Evolutionary conservation across 2,888 invertebrate genomes (phyloP).

Genomic region (Drosophila lacicola): DNA sequence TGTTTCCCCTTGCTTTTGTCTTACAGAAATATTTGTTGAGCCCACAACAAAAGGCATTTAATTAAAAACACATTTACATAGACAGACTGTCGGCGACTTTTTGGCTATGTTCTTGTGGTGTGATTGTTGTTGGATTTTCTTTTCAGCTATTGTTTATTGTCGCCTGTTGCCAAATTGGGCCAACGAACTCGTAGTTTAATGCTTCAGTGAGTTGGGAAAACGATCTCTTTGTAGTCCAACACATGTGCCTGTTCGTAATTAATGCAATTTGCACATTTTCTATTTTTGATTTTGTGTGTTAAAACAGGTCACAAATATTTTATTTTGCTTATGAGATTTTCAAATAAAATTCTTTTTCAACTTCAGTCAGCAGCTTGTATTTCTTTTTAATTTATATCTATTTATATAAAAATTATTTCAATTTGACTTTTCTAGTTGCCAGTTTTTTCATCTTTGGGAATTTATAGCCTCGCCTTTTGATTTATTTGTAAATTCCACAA

Average conservation of each 20-base stretch:
- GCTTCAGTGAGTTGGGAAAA: conserved; percentile 46
- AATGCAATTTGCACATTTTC: conserved; percentile 42
- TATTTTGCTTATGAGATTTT: background rate
- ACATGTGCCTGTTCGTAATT: conserved; percentile 34
- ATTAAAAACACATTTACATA: conserved; percentile 76
- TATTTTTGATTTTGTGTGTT: conserved; percentile 12
- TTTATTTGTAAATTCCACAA: no score
- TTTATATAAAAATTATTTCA: background rate
- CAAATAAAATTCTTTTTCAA: background rate
- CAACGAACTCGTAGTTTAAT: conserved; percentile 66
- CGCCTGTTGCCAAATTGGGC: conserved; percentile 58
- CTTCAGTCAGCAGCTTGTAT: background rate
- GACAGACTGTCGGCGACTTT: conserved; percentile 48
- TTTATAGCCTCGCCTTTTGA: no score
- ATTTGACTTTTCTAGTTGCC: background rate
- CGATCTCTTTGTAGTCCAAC: conserved; percentile 4
- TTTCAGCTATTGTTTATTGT: conserved; percentile 51
- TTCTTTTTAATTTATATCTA: background rate
- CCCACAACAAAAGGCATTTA: conserved; percentile 69
- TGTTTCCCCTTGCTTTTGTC: conserved; percentile 45
- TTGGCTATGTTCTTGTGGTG: conserved; percentile 13
- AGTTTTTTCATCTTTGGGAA: background rate
- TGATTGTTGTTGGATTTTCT: background rate
- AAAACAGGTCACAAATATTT: background rate
- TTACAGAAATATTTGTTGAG: conserved; percentile 37